Conservation (phyloP, 2,113 vertebrate species). For the Callaeas wilsoni region DNA sequence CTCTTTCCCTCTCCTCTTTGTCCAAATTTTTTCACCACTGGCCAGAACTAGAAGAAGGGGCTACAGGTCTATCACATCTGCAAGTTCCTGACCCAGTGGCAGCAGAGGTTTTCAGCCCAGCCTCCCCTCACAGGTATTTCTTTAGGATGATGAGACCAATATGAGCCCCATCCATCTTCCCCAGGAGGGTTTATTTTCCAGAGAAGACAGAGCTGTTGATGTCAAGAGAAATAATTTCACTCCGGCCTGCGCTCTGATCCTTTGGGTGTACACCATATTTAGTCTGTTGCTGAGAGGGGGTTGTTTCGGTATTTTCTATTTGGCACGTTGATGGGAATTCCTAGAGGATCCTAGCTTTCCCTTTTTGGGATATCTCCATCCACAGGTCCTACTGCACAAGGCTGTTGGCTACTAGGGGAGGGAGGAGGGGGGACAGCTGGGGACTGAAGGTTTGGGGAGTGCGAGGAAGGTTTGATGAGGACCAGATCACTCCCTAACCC, state of each 20-base stretch:
- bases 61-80: background rate
- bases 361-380: conserved; percentile 80
- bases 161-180: background rate
- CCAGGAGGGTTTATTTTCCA: conserved; percentile 26
- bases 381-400: conserved; percentile 31
- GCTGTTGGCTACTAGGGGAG: background rate
- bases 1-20: background rate
- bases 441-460: conserved; percentile 15
- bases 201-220: conserved; percentile 33
- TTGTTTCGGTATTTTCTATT: conserved; percentile 75
- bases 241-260: conserved; percentile 25
- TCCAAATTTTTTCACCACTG: background rate
- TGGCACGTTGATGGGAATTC: conserved; percentile 79
- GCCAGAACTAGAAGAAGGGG: background rate
- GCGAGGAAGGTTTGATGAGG: conserved; percentile 38
- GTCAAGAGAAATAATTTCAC: conserved; percentile 43
- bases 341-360: conserved; percentile 74
- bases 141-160: background rate
- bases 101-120: background rate
- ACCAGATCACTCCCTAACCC: conserved; percentile 62
- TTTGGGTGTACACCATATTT: conserved; percentile 90
- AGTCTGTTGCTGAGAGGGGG: conserved; percentile 81
- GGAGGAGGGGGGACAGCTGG: background rate
- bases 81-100: background rate
- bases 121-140: background rate